Percentiles rank a stretch among this genome's conserved stretches.
phyloP scores from a whole-genome alignment of 2,797 vertebrate genomes.

The Enteromius afrohamiltoni region DNA sequence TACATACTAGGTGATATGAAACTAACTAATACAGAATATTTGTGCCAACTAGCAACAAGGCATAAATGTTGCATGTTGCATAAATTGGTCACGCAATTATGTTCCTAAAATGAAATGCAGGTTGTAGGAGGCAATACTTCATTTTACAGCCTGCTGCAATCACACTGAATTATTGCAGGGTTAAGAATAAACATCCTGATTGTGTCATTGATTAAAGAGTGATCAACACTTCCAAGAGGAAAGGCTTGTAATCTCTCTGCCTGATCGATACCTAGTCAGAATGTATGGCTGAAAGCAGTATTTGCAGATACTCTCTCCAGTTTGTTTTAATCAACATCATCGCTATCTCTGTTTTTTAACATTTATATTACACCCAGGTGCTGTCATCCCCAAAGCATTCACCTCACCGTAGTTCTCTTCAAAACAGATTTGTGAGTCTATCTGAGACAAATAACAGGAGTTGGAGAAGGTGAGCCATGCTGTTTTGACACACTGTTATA shows the following conservation, averaged over 20 bases:
- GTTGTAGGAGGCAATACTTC: background rate
- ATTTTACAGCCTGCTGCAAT: conserved; percentile 9
- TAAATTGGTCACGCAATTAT: background rate
- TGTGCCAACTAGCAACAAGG: background rate
- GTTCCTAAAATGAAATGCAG: background rate
- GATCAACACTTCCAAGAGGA: conserved; percentile 25
- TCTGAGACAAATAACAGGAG: conserved; percentile 70
- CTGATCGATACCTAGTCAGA: conserved; percentile 34
- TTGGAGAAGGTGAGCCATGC: conserved; percentile 67
- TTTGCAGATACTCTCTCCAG: conserved; percentile 15
- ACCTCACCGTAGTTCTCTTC: conserved; percentile 71
- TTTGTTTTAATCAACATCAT: conserved; percentile 31
- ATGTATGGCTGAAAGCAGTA: conserved; percentile 36
- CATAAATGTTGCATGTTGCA: too few species aligned
- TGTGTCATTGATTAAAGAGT: conserved; percentile 39
- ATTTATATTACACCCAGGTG: conserved; percentile 5
- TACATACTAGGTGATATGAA: background rate
- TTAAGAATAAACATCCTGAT: conserved; percentile 32
- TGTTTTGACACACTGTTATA: conserved; percentile 75
- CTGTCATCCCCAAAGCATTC: conserved; percentile 63
- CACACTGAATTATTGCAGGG: conserved; percentile 36
- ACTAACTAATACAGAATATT: background rate
- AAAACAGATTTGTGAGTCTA: conserved; percentile 77
- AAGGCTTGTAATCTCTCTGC: conserved; percentile 39
- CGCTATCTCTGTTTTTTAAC: background rate